Percentiles rank a stretch among this genome's conserved stretches.
phyloP scores from a whole-genome alignment of 1,140 invertebrate species.

The Babylonia areolata region DNA sequence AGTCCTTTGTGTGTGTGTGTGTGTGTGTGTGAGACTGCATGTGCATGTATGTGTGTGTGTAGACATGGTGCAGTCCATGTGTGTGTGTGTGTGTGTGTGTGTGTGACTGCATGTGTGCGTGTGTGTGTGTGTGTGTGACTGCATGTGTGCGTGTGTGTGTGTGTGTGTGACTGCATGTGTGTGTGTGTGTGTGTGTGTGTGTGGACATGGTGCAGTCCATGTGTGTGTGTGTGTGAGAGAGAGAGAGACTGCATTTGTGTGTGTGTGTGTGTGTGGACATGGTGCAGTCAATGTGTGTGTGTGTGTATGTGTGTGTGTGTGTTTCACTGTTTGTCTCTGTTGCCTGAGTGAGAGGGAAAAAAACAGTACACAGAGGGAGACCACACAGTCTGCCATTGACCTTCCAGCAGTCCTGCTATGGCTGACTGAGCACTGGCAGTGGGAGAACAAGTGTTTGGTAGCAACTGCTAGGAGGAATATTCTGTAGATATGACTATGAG shows the following conservation, averaged over 20 bases:
- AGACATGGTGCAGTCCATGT: neutral
- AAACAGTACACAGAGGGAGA: neutral
- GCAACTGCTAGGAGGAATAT: neutral
- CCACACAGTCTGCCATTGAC: neutral
- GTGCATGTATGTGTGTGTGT: neutral
- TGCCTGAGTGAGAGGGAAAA: neutral
- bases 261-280: neutral
- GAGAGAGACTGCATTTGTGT: too few relatives aligned
- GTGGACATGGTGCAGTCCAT: neutral
- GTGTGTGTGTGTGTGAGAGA: neutral
- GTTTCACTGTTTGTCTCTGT: too few relatives aligned
- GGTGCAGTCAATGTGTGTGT: neutral
- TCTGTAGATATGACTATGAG: neutral
- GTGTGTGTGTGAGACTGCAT: too few relatives aligned
- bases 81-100: neutral
- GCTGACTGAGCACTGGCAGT: neutral
- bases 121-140: neutral
- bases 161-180: too few relatives aligned
- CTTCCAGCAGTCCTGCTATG: neutral
- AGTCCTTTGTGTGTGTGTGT: neutral
- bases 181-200: neutral
- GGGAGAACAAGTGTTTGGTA: neutral
- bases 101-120: too few relatives aligned
- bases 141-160: neutral
- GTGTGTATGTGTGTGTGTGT: constrained; percentile 11